These are phyloP conservation scores for Pseudochaenichthys georgianus DNA, from an alignment of 2,797 vertebrate genomes.

Conservation along the genomic window DNA sequence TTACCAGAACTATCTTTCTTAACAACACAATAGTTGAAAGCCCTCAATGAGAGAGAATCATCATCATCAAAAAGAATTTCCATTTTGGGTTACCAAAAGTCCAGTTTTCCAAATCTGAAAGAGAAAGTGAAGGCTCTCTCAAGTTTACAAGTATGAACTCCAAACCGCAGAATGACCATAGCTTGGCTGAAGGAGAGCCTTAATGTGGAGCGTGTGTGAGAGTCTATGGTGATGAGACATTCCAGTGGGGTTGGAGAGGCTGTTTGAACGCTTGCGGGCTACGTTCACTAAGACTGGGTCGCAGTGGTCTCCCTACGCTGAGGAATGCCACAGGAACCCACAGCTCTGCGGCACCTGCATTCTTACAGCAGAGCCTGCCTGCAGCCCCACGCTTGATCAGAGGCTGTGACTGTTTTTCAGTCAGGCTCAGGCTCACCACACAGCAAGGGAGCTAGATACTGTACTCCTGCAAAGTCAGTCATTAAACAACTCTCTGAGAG, in stretches of 20 bases:
- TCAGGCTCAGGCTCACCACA: constrained; percentile 44
- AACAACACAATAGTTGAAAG: not conserved
- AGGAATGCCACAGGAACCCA: constrained; percentile 78
- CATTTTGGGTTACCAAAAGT: constrained; percentile 19
- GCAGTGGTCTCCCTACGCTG: constrained; percentile 56
- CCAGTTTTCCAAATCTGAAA: constrained; percentile 20
- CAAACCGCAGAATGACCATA: constrained; percentile 52
- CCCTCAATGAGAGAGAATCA: not conserved
- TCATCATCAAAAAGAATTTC: constrained; percentile 3
- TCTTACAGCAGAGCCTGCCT: constrained; percentile 62
- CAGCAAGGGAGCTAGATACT: constrained; percentile 44
- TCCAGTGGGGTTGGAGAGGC: constrained; percentile 77
- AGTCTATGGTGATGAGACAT: constrained; percentile 75
- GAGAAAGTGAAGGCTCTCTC: constrained; percentile 38
- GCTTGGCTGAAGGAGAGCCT: constrained; percentile 50
- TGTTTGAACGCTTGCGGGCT: constrained; percentile 58
- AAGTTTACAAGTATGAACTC: constrained; percentile 45
- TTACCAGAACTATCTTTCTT: not conserved
- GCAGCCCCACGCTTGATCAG: constrained; percentile 73
- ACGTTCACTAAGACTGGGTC: constrained; percentile 53
- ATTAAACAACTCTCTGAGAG: constrained; percentile 48
- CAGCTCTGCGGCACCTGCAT: constrained; percentile 78
- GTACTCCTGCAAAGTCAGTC: constrained; percentile 42
- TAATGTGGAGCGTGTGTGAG: constrained; percentile 69
- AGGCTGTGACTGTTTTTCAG: constrained; percentile 61